Evolutionary conservation across 2,888 invertebrate genomes (phyloP), one percentile per base, ranked within the genome.

Genomic region (Lysandra bellargus): DNA sequence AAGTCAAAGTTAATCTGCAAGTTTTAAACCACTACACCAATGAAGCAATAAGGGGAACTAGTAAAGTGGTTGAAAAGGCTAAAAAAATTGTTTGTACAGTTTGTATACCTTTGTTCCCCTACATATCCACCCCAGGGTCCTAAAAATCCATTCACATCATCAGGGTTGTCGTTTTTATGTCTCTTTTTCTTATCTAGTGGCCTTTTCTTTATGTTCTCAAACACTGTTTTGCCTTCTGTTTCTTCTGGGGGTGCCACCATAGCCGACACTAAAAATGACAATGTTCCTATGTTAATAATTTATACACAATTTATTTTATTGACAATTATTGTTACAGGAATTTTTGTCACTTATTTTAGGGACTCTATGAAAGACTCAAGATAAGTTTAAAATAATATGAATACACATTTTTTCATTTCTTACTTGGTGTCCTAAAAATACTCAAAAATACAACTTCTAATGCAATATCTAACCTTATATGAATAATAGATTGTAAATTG

Each of bases 51-150:
- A 23, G 23, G 23, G 23, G 23, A 23, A 23, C 23, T 23, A 23
- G 23, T 23, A 23, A 23, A 23, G 23, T 23, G 23, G 23, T 23
- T 37, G 37, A 2, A 37, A 44, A 44, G 44, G 23, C 23, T 23
- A 23, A 23, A 23, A 44, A 53, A 14, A 14, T 53, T 53, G 44
- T 9, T 53, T 6, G 1, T 14, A 53, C 4, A 53, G 6, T n/a
- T 60, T 44, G 7, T 60, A 77, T 96, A 94, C 95, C 95, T 96
- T 85, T 97, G 95, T 91, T 99, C 99, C 87, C 99, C 98, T 9
- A 96, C 96, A 91, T 96, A 99, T 79, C 98, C 98, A 80, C 98
- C 99, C 99, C 99, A 99, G 0, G 99, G 99, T 0, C 99, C 99
- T 0, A 99, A 94, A 88, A 99, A 99, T 0, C 99, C 99, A 72